Conservation (phyloP, 2,797 vertebrate species). For the Lindbergichthys nudifrons region DNA sequence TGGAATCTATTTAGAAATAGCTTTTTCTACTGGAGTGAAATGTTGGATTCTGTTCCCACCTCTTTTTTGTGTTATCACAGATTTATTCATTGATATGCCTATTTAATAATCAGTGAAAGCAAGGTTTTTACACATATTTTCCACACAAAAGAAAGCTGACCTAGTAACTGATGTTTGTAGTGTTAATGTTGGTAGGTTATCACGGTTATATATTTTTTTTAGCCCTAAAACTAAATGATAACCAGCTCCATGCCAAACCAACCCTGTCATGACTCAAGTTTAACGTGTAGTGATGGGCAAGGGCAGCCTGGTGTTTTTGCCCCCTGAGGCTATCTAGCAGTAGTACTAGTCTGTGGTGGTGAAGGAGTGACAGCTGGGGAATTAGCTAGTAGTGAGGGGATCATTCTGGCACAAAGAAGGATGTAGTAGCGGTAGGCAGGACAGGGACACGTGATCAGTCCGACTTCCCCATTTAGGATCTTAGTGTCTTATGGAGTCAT, state of each 20-base stretch:
- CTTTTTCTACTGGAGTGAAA: background rate
- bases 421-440: slow-evolving; percentile 6
- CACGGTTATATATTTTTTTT: too few relatives aligned
- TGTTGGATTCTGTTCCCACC: background rate
- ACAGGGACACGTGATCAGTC: slow-evolving; percentile 22
- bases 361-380: slow-evolving; percentile 64
- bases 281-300: slow-evolving; percentile 17
- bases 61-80: background rate
- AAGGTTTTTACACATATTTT: background rate
- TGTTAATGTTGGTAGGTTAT: background rate
- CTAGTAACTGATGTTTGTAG: background rate
- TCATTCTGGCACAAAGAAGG: slow-evolving; percentile 38
- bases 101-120: background rate
- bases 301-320: background rate
- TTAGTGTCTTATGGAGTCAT: slow-evolving; percentile 8
- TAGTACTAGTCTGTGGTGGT: slow-evolving; percentile 35
- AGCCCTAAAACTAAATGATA: background rate
- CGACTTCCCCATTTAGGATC: slow-evolving; percentile 17
- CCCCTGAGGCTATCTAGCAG: background rate
- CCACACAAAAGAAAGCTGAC: background rate
- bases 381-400: slow-evolving; percentile 47
- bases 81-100: background rate
- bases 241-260: background rate
- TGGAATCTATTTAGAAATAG: background rate
- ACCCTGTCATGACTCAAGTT: background rate